A percentile compares a stretch with the other conserved stretches of the same genome.
Evolutionary conservation across 1,140 invertebrate genomes (phyloP).

Genomic region (Chlorops oryzae): DNA sequence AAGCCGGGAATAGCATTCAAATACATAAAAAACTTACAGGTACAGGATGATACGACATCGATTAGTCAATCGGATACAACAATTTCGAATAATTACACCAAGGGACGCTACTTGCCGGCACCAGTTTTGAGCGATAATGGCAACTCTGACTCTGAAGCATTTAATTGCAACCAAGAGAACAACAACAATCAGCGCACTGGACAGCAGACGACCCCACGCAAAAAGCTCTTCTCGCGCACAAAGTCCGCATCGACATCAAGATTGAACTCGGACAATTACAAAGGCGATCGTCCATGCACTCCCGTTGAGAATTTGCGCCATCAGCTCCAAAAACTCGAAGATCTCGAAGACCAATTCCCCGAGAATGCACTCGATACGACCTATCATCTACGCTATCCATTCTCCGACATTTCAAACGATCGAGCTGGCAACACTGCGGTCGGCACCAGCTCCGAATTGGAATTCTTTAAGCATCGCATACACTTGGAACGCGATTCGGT

Average conservation of each 20-base stretch:
- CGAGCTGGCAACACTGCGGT: conserved; percentile 24
- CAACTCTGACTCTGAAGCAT: conserved; percentile 36
- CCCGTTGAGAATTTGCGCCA: conserved; percentile 69
- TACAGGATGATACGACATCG: conserved; percentile 38
- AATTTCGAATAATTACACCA: conserved; percentile 39
- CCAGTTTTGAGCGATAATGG: conserved; percentile 36
- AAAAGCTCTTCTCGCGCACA: conserved; percentile 58
- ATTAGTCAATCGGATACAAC: conserved; percentile 45
- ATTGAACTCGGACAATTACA: conserved; percentile 49
- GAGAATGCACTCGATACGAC: conserved; percentile 62
- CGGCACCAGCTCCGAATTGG: conserved; percentile 58
- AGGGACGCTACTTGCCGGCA: conserved; percentile 26
- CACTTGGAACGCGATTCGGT: conserved; percentile 71
- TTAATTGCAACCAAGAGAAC: conserved; percentile 27
- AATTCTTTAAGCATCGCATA: conserved; percentile 73
- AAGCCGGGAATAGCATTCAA: conserved; percentile 34
- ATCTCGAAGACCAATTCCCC: conserved; percentile 71
- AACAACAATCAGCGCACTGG: conserved; percentile 30
- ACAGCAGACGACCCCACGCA: conserved; percentile 41
- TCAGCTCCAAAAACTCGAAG: conserved; percentile 70
- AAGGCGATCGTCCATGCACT: conserved; percentile 54
- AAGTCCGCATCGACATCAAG: conserved; percentile 59
- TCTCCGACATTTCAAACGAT: conserved; percentile 56
- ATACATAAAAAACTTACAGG: conserved; percentile 36
- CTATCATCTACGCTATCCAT: conserved; percentile 68